Evolutionary conservation across 2,113 vertebrate genomes (phyloP).

Genomic region (Alouatta palliata): DNA sequence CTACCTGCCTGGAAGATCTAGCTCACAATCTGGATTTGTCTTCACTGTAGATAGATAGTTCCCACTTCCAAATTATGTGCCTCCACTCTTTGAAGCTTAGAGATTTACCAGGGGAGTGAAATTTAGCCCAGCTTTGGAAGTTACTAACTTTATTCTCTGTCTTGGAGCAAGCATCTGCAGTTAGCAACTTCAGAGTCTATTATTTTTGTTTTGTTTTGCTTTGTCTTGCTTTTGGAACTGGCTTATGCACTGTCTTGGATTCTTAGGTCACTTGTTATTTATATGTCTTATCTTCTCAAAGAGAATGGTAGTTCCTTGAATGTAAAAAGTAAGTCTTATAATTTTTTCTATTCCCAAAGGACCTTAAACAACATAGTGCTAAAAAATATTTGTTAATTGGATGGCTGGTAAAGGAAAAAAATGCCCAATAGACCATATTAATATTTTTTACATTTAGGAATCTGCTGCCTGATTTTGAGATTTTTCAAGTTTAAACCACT

Average conservation of each 20-base stretch:
- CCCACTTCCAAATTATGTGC: not conserved
- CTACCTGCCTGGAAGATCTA: not conserved
- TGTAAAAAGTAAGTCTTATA: not conserved
- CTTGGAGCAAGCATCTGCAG: not conserved
- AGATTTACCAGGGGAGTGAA: not conserved
- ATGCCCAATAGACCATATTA: not conserved
- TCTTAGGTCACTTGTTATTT: not conserved
- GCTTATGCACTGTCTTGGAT: not conserved
- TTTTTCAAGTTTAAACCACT: not conserved
- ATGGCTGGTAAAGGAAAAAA: not conserved
- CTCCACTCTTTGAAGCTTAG: not conserved
- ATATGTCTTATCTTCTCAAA: not conserved
- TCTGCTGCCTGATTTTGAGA: slow-evolving; percentile 2
- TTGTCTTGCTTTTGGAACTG: not conserved
- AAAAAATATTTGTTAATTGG: not conserved
- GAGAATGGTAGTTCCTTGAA: not conserved
- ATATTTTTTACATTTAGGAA: not conserved
- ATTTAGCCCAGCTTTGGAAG: not conserved
- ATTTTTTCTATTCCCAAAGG: not conserved
- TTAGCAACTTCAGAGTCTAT: not conserved
- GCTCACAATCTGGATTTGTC: not conserved
- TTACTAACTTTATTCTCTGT: slow-evolving; percentile 12
- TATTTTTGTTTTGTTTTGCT: not conserved
- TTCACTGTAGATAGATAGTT: not conserved
- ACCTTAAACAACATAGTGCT: not conserved